Evolutionary conservation across 2,888 invertebrate species (phyloP).

Genomic region (Zygogramma bicolorata): DNA sequence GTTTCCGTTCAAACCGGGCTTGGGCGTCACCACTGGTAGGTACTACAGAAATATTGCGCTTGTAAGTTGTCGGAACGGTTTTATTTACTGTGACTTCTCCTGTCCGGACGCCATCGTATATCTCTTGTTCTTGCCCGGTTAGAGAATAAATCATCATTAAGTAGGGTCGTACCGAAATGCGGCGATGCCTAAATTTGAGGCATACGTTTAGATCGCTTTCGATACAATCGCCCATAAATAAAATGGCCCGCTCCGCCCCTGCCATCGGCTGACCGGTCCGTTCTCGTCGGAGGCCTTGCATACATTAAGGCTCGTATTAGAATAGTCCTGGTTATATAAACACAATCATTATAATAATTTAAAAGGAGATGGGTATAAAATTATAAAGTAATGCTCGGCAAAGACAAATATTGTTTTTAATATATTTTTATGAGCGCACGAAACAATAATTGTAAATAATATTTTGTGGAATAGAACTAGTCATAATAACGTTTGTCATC

Average conservation of each 20-base stretch:
- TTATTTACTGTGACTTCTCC: slow-evolving; percentile 6
- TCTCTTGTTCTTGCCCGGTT: slow-evolving; percentile 7
- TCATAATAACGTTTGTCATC: slow-evolving; percentile 23
- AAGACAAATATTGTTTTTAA: slow-evolving; percentile 63
- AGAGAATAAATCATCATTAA: slow-evolving; percentile 23
- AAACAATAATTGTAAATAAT: slow-evolving; percentile 62
- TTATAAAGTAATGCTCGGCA: slow-evolving; percentile 58
- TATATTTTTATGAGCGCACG: slow-evolving; percentile 59
- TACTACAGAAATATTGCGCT: neutral
- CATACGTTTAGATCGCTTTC: slow-evolving; percentile 20
- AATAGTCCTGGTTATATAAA: slow-evolving; percentile 42
- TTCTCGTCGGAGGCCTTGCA: no score
- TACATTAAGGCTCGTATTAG: slow-evolving; percentile 31
- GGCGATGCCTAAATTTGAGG: slow-evolving; percentile 22
- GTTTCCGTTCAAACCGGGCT: neutral
- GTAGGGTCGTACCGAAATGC: slow-evolving; percentile 16
- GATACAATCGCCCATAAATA: slow-evolving; percentile 34
- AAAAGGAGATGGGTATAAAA: slow-evolving; percentile 57
- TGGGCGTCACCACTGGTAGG: neutral
- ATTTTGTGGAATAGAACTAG: slow-evolving; percentile 52
- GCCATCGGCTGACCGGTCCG: slow-evolving; percentile 27
- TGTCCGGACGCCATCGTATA: neutral
- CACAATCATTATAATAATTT: slow-evolving; percentile 61
- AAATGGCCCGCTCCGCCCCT: slow-evolving; percentile 28
- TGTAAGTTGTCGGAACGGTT: slow-evolving; percentile 7